Conservation (phyloP, 2,113 vertebrate genomes). For the Holacanthus passer region DNA sequence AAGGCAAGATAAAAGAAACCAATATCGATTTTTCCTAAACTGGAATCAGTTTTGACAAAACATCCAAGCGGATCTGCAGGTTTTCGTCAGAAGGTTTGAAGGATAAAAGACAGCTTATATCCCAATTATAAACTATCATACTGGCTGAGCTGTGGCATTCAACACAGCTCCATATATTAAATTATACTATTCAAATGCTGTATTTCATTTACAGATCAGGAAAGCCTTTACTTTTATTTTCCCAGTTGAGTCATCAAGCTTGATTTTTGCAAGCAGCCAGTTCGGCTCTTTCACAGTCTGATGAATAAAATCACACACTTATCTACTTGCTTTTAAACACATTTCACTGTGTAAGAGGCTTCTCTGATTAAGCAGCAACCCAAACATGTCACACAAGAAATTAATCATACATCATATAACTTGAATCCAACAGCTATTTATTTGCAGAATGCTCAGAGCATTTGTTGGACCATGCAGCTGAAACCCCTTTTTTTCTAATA, state of each 20-base stretch:
- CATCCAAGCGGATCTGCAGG: not conserved
- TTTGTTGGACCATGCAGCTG: not conserved
- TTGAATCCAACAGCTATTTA: conserved; percentile 19
- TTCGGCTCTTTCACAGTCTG: not conserved
- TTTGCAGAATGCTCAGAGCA: conserved; percentile 16
- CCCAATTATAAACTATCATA: not conserved
- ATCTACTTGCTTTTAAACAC: not conserved
- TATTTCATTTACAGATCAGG: not conserved
- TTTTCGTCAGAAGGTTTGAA: conserved; percentile 12
- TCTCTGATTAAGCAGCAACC: not conserved
- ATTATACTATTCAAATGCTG: not conserved
- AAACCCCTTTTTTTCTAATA: not conserved
- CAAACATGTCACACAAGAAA: not conserved
- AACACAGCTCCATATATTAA: not conserved
- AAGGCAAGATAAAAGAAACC: not conserved
- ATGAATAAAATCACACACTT: not conserved
- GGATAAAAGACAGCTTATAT: conserved; percentile 13
- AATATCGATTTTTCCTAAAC: not conserved
- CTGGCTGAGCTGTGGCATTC: not conserved
- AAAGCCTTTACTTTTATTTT: not conserved
- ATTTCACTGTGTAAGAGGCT: not conserved
- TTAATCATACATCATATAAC: not conserved
- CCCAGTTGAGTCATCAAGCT: no score
- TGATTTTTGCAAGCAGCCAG: not conserved
- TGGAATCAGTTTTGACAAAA: conserved; percentile 23